Percentiles rank a stretch among this genome's conserved stretches.
These are phyloP conservation scores for Branchipolynoe longqiensis DNA, from an alignment of 2,888 invertebrate species.

Conservation along the genomic window DNA sequence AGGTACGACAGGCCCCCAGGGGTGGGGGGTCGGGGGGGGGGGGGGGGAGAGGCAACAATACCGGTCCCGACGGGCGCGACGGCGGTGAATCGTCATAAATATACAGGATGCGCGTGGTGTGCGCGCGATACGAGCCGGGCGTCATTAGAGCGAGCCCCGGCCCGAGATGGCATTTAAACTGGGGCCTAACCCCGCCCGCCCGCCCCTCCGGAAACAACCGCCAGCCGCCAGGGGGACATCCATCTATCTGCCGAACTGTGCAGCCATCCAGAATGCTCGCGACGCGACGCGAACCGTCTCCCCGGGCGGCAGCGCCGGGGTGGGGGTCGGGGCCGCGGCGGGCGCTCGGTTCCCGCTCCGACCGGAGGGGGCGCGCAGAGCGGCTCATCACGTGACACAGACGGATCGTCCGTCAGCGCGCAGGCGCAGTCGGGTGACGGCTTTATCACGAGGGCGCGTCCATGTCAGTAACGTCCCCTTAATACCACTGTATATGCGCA, in stretches of 20 bases:
- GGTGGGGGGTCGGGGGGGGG: background rate
- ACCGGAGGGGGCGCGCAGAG: slow-evolving; percentile 10
- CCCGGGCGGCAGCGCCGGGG: background rate
- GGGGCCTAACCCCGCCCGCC: slow-evolving; percentile 15
- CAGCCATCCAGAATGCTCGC: slow-evolving; percentile 1
- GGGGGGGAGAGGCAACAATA: no score
- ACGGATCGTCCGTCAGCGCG: no score
- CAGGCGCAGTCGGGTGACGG: no score
- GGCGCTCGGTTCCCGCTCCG: background rate
- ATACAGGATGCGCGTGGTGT: slow-evolving; percentile 31
- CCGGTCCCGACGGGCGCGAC: slow-evolving; percentile 31
- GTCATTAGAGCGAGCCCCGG: slow-evolving; percentile 31
- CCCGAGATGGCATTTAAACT: slow-evolving; percentile 53
- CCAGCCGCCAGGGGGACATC: slow-evolving; percentile 41
- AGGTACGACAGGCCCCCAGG: no score
- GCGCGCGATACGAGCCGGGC: slow-evolving; percentile 9
- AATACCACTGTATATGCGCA: no score
- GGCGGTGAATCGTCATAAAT: slow-evolving; percentile 49
- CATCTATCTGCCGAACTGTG: slow-evolving; percentile 33
- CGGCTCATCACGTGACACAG: no score
- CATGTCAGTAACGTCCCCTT: no score
- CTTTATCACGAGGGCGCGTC: no score
- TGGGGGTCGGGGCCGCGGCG: background rate
- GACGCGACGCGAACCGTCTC: background rate
- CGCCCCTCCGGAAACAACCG: slow-evolving; percentile 32